Conservation (phyloP, 2,888 invertebrate species). For the Caenorhabditis auriculariae region DNA sequence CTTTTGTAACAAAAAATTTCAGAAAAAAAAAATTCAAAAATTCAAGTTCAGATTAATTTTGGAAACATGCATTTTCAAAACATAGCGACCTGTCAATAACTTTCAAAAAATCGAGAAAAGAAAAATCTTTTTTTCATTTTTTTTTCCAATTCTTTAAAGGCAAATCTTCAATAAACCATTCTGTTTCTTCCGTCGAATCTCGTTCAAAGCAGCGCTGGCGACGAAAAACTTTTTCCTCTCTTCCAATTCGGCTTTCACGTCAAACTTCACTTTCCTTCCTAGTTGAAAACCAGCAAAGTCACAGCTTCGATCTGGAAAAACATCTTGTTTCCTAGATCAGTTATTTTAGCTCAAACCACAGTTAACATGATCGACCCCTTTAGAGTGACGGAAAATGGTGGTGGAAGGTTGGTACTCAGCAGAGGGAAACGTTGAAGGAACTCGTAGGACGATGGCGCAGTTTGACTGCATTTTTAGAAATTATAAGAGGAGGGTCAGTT, state of each 20-base stretch:
- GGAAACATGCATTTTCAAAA: no score
- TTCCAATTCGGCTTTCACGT: slow-evolving; percentile 27
- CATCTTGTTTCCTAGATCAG: neutral
- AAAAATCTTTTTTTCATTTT: slow-evolving; percentile 1
- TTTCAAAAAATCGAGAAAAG: neutral
- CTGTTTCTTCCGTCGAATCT: slow-evolving; percentile 5
- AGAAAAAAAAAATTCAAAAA: no score
- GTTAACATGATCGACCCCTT: neutral
- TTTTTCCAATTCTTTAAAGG: no score
- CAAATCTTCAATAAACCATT: no score
- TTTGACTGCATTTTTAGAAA: slow-evolving; percentile 18
- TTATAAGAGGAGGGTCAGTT: no score
- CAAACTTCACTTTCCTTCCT: slow-evolving; percentile 4
- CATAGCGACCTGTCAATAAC: slow-evolving; percentile 1
- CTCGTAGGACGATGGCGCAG: slow-evolving; percentile 12
- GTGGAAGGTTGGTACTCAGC: slow-evolving; percentile 1
- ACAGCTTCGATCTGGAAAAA: neutral
- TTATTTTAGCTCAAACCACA: neutral
- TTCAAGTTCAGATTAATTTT: no score
- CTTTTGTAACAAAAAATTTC: no score
- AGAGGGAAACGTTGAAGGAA: slow-evolving; percentile 19
- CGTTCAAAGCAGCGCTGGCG: slow-evolving; percentile 14
- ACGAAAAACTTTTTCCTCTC: slow-evolving; percentile 31
- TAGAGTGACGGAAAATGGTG: neutral
- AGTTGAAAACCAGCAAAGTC: neutral